Base-by-base conservation (phyloP, 2,888 invertebrate genomes). In the Drosophila hamatofila region DNA sequence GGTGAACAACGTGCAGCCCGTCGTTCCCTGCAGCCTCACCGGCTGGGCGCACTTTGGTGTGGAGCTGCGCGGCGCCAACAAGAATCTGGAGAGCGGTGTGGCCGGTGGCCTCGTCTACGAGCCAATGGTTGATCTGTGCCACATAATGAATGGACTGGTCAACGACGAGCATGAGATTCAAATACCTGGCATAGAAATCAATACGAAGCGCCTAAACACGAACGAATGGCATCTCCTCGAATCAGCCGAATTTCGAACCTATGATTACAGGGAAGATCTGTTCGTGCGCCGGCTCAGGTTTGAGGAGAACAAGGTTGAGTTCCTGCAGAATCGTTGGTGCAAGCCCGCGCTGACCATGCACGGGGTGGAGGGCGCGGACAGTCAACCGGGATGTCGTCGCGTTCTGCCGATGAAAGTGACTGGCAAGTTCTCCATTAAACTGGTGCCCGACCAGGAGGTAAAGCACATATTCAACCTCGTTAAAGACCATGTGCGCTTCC, bases 61-160 rank as follows among this genome's bases (percentile, higher is more conserved):
- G 0, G 69, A 70, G 37, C 2, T 75, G 18, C 44, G 52, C 0
- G 80, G 80, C 3, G 82, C 42, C 6, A 69, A 72, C 16, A 79
- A 80, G n/a, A 35, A 9, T 16, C 18, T 82, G 21, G 82, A 82
- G 25, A 58, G 69, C 8, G 82, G 79, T 1, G 5, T 70, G 0
- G 69, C 77, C 12, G 64, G 82, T 0, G 82, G 82, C 2, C 37
- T 83, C 4, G 72, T 83, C 21, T 84, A 14, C 14, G 82, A 84
- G n/a, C 80, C 84, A 12, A 69, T 83, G 80, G 49, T 51, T 0
- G 84, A 84, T 44, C 21, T 84, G 5, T 83, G 81, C 12, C 71
- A 77, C 7, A 14, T 84, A n/a, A 76, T 83, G 79, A 73, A 67
- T 39, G n/a, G 48, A 0, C 51, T 84, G 16, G 48, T 83, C 0